Conservation (phyloP, 1,140 invertebrate genomes). For the Asobara japonica region DNA sequence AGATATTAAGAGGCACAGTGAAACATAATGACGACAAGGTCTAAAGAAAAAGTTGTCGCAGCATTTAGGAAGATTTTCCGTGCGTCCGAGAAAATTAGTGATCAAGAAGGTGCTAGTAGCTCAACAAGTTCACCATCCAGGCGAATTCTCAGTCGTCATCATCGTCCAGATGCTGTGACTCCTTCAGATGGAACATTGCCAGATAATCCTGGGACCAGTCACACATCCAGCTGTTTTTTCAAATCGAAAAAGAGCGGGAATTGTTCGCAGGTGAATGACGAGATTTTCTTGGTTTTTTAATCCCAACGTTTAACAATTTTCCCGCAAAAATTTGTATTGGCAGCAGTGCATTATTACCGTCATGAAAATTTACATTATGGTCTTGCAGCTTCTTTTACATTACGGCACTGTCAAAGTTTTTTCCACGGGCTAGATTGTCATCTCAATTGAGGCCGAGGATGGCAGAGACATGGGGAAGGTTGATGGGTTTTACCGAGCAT, state of each 20-base stretch:
- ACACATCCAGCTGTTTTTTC: constrained; percentile 51
- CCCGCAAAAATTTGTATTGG: no score
- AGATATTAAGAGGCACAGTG: background rate
- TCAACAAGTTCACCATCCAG: constrained; percentile 71
- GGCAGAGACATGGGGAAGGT: no score
- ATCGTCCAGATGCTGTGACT: constrained; percentile 72
- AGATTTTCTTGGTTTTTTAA: background rate
- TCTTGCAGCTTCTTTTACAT: no score
- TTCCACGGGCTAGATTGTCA: no score
- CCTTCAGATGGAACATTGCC: constrained; percentile 70
- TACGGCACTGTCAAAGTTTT: no score
- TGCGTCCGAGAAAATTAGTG: constrained; percentile 71
- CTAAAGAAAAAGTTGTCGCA: constrained; percentile 77
- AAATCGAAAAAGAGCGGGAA: constrained; percentile 55
- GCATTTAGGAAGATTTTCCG: constrained; percentile 81
- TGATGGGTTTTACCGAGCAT: no score
- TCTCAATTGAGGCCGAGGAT: no score
- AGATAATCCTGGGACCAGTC: constrained; percentile 66
- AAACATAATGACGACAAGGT: constrained; percentile 74
- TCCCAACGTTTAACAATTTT: no score
- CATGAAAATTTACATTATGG: no score
- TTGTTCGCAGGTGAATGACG: constrained; percentile 38
- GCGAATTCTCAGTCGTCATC: constrained; percentile 67
- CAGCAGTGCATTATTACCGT: no score
- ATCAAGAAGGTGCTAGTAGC: constrained; percentile 68